Percentiles rank a stretch among this genome's conserved stretches.
Conservation (phyloP, 2,113 vertebrate species). For the Chaetorhynchus papuensis region DNA sequence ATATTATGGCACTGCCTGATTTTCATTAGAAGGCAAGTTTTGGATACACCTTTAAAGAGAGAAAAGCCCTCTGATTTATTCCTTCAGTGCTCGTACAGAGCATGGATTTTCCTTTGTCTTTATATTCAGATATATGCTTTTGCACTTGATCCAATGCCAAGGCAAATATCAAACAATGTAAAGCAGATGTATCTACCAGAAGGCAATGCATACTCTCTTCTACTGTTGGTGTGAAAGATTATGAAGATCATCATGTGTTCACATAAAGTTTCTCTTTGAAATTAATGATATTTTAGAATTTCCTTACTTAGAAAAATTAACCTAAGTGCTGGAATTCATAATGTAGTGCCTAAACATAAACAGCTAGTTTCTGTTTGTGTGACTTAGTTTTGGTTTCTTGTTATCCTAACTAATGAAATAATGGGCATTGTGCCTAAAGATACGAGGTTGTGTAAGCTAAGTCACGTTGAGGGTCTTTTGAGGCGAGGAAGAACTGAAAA, state of each 20-base stretch:
- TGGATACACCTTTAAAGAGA: background rate
- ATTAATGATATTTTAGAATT: background rate
- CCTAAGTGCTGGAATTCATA: background rate
- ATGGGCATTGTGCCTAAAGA: background rate
- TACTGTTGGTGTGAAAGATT: background rate
- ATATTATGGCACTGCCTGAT: background rate
- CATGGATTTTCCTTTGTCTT: slow-evolving; percentile 1
- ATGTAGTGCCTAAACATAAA: background rate
- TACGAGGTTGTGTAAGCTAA: background rate
- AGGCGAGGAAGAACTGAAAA: background rate
- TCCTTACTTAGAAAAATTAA: background rate
- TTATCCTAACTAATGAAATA: background rate
- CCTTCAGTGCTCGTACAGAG: background rate
- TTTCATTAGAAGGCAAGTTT: background rate
- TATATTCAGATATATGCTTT: background rate
- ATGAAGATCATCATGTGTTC: background rate
- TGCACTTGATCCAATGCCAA: slow-evolving; percentile 36
- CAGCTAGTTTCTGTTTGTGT: background rate
- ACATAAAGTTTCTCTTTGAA: background rate
- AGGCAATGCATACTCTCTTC: background rate
- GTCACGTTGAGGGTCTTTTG: background rate
- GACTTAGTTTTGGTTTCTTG: background rate
- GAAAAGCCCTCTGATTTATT: background rate
- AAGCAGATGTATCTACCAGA: slow-evolving; percentile 15
- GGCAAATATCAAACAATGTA: slow-evolving; percentile 36